Evolutionary conservation across 2,113 vertebrate genomes (phyloP).

Genomic region (Acrocephalus arundinaceus): DNA sequence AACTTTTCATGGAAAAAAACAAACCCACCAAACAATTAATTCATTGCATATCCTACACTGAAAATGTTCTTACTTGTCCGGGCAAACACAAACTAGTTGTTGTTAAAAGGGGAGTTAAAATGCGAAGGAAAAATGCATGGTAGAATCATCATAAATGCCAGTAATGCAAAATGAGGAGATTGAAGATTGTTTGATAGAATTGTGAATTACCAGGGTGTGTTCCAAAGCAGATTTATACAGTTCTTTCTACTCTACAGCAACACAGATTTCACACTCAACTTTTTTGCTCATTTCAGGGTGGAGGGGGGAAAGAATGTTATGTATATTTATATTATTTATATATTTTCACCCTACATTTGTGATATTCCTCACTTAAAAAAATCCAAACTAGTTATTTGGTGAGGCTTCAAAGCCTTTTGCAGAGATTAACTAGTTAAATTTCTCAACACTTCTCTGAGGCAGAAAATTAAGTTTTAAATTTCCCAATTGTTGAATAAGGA

Average conservation of each 20-base stretch:
- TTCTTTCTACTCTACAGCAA: neutral
- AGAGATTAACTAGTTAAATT: slow-evolving; percentile 18
- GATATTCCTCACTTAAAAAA: neutral
- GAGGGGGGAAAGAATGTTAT: neutral
- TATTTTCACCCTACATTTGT: neutral
- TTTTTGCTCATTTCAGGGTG: neutral
- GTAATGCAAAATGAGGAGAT: slow-evolving; percentile 39
- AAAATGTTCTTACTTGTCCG: slow-evolving; percentile 51
- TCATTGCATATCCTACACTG: neutral
- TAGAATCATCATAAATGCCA: slow-evolving; percentile 25
- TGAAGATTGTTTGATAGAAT: slow-evolving; percentile 12
- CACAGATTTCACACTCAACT: neutral
- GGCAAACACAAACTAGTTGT: slow-evolving; percentile 44
- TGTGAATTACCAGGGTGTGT: slow-evolving; percentile 59
- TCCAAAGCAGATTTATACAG: slow-evolving; percentile 54
- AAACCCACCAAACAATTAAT: slow-evolving; percentile 16
- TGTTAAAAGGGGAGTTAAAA: slow-evolving; percentile 47
- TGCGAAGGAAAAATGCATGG: neutral
- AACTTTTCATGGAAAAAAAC: neutral
- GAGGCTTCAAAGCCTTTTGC: slow-evolving; percentile 1
- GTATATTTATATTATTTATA: neutral
- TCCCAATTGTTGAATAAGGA: slow-evolving; percentile 36
- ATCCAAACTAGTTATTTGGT: neutral
- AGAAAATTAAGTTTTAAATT: slow-evolving; percentile 51
- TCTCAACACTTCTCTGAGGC: neutral